These are phyloP conservation scores for Sus cebifrons DNA, from an alignment of 2,797 vertebrate species.

Conservation along the genomic window DNA sequence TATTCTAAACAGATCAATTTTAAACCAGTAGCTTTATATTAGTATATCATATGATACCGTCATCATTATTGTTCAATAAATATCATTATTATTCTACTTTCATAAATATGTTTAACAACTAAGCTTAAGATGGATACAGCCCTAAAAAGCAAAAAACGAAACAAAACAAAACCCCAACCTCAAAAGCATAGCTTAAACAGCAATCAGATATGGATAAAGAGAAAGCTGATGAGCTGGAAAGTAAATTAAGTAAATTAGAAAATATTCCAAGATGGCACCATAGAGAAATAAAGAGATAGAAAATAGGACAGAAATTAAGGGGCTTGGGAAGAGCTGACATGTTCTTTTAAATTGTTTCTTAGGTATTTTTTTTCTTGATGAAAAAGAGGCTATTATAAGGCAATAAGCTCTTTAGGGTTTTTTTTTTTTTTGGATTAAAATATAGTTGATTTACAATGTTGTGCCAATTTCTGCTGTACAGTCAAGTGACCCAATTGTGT, in stretches of 20 bases:
- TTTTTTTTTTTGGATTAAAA: neutral
- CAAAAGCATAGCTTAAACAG: neutral
- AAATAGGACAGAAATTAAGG: neutral
- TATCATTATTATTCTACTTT: neutral
- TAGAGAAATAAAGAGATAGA: neutral
- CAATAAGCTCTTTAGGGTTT: neutral
- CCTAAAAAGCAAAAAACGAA: too few relatives aligned
- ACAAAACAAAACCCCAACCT: neutral
- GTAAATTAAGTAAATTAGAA: neutral
- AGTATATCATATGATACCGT: neutral
- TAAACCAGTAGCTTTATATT: neutral
- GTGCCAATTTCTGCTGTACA: too few relatives aligned
- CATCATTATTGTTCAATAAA: neutral
- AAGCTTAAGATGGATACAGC: neutral
- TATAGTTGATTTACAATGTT: too few relatives aligned
- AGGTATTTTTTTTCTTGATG: neutral
- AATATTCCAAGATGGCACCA: neutral
- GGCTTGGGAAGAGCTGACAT: neutral
- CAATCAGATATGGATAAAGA: neutral
- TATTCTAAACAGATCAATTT: neutral
- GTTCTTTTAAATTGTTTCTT: neutral
- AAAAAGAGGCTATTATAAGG: neutral
- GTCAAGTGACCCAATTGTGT: too few relatives aligned
- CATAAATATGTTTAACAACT: slow-evolving; percentile 24
- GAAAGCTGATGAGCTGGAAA: neutral